Evolutionary conservation across 2,888 invertebrate genomes (phyloP), one percentile per base, ranked within the genome.

Genomic region (Sarcophaga subvicina): DNA sequence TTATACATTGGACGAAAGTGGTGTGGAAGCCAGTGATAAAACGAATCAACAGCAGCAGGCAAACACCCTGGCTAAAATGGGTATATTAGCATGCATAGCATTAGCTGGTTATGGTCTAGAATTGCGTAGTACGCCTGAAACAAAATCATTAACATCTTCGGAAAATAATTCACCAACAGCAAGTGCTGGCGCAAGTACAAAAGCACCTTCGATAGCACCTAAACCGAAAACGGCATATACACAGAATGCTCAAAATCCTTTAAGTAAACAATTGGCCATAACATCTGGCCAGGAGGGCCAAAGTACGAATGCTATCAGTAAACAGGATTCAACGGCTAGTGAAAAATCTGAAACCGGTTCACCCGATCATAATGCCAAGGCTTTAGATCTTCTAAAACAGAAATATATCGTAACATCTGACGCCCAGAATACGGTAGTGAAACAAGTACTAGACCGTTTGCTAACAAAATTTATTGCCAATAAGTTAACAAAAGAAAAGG

Each of bases 1-100:
- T 94, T 99, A 97, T 94, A 99, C 99, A 5, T 94, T 99, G 89
- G 97, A 99, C 83, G 99, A 99, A 94, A 98, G 99, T 75, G 99
- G 99, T 0, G 97, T 99, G 0, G 97, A 98, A 89, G 96, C 96
- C 37, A 96, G 95, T 89, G 97, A 97, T 90, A 96, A 97, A 75
- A 96, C 96, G 4, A 99, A 98, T 93, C 97, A 97, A 80, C 96
- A 99, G 95, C 98, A 99, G 93, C 95, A 97, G 27, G 96, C 97
- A n/a, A 99, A 99, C 92, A 96, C 96, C 89, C 94, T 99, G 89
- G 99, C 99, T 0, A 97, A 97, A 92, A 95, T 97, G 91, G 96
- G 98, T 73, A 96, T 99, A 6, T 94, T 95, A 75, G 98, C 99
- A 0, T 96, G 98, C 91, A 97, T 97, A 0, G 95, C 97, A 70